Conservation (phyloP, 2,113 vertebrate genomes). For the Catagonus wagneri region DNA sequence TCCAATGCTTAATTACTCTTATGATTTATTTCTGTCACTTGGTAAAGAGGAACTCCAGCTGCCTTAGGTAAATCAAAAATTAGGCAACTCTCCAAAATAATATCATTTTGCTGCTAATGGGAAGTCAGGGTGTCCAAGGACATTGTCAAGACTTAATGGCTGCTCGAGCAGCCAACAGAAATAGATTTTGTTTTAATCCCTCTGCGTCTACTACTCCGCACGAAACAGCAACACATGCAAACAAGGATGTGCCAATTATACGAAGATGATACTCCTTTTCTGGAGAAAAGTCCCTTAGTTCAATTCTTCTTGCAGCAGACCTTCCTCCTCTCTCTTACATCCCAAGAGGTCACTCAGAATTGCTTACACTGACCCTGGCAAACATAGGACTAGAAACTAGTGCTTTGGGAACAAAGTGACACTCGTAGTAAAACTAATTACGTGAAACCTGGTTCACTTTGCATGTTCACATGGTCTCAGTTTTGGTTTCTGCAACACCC, state of each 20-base stretch:
- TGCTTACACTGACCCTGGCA: neutral
- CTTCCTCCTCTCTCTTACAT: neutral
- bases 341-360: neutral
- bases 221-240: neutral
- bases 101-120: neutral
- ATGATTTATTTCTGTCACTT: neutral
- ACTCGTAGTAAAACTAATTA: neutral
- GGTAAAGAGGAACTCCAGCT: neutral
- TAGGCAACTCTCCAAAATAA: conserved; percentile 22
- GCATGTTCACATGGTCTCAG: neutral
- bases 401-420: neutral
- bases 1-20: neutral
- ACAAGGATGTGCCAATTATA: neutral
- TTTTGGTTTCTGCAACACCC: neutral
- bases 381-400: neutral
- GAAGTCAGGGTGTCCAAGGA: neutral
- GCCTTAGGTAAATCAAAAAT: conserved; percentile 16
- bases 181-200: neutral
- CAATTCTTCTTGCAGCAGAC: neutral
- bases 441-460: neutral
- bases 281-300: neutral
- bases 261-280: neutral
- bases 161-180: neutral
- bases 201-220: neutral
- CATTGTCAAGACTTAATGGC: neutral